phyloP scores from a whole-genome alignment of 2,888 invertebrate genomes.

The Phrixothrix hirtus region DNA sequence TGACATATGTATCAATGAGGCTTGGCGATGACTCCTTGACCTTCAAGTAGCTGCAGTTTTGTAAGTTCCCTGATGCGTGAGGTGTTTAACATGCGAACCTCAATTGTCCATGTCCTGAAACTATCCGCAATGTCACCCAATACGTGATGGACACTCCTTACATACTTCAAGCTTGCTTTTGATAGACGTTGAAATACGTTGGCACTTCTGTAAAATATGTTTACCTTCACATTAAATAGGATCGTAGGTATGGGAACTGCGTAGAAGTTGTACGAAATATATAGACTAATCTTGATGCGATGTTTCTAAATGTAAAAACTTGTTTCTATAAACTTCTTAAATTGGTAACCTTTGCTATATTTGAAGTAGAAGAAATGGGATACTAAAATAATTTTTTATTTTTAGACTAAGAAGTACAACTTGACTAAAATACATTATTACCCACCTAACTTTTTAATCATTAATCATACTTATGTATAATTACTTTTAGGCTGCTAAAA shows the following conservation, averaged over 20 bases:
- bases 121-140: conserved; percentile 56
- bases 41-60: conserved; percentile 39
- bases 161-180: conserved; percentile 39
- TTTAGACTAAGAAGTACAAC: too few species aligned
- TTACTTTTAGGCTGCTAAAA: too few species aligned
- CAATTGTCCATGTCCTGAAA: conserved; percentile 50
- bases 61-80: conserved; percentile 46
- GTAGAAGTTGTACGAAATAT: conserved; percentile 1
- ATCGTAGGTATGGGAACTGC: conserved; percentile 6
- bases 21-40: conserved; percentile 33
- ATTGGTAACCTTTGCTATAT: too few species aligned
- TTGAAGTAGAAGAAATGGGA: too few species aligned
- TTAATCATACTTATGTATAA: too few species aligned
- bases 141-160: conserved; percentile 57
- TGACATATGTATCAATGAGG: conserved; percentile 18
- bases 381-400: too few species aligned
- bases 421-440: too few species aligned
- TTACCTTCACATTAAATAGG: conserved; percentile 11
- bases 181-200: conserved; percentile 22
- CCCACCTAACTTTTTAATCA: too few species aligned
- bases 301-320: neutral
- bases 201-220: conserved; percentile 17
- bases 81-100: conserved; percentile 50
- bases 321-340: too few species aligned
- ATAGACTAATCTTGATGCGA: neutral